Evolutionary conservation across 2,113 vertebrate genomes (phyloP), one percentile per base, ranked within the genome.

Genomic region (Nyctibius bracteatus): DNA sequence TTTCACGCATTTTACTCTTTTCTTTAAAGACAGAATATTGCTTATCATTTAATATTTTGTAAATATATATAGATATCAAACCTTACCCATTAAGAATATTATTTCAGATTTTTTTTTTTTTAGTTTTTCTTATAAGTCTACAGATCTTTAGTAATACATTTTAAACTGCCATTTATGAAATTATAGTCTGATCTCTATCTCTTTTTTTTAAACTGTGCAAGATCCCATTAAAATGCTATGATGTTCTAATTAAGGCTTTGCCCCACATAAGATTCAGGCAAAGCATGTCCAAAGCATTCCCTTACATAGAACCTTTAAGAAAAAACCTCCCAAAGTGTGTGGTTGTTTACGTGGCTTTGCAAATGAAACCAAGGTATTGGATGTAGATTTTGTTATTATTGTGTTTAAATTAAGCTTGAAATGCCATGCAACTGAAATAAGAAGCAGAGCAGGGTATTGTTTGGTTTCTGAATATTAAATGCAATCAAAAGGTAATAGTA

Each of bases 381-480:
- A 88, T 78, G 72, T 63, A 74, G 90, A 95, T 63, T 93, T 81
- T 78, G 63, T 81, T 96, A 79, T 88, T 88, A 63, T 39, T 70
- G 3, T 63, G 57, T 93, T 97, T 89, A 96, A 96, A 96, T 90
- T 78, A 83, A 96, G 72, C 88, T 95, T 93, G 85, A 97, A 97
- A 97, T 81, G 75, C 74, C 85, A 93, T 31, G 12, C 57, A 70
- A 90, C 49, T 66, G 63, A 95, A 96, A 97, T 91, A 94, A 97
- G 71, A 94, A 87, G 43, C 71, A 67, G 62, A 90, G 80, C n/a
- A 92, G 27, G 9, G 15, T 58, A 73, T 73, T 83, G 25, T 84
- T 90, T 97, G 94, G 39, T 74, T 97, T 97, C 90, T 96, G 94
- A 96, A 95, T 96, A 94, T 87, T 94, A 97, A 96, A 97, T 85